Percentiles rank a stretch among this genome's conserved stretches.
Conservation (phyloP, 2,888 invertebrate species). For the Polydesmus complanatus region DNA sequence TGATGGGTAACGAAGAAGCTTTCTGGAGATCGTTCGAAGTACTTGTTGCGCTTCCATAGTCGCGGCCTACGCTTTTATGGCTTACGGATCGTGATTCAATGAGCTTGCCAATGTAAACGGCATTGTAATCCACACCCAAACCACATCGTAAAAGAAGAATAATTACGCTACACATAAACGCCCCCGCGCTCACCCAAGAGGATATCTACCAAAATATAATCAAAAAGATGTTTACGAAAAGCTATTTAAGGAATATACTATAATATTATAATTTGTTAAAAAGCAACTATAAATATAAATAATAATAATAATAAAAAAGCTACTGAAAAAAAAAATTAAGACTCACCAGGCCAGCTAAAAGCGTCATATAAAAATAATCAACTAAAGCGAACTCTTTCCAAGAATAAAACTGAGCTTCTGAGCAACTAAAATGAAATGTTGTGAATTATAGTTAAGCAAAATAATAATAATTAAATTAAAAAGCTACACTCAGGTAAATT, state of each 20-base stretch:
- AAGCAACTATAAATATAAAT: background rate
- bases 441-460: background rate
- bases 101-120: background rate
- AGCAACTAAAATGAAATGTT: slow-evolving; percentile 1
- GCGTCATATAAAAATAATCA: background rate
- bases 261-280: too few relatives aligned
- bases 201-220: too few relatives aligned
- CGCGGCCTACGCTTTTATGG: background rate
- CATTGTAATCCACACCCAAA: slow-evolving; percentile 1
- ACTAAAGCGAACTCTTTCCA: background rate
- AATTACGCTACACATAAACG: background rate
- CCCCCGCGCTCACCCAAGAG: background rate
- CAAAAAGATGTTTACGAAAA: too few relatives aligned
- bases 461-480: too few relatives aligned
- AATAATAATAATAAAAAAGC: too few relatives aligned
- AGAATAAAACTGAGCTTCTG: background rate
- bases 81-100: background rate
- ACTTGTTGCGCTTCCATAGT: background rate
- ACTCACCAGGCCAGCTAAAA: background rate
- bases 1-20: background rate
- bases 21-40: background rate
- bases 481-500: too few relatives aligned
- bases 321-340: too few relatives aligned
- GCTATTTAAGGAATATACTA: too few relatives aligned
- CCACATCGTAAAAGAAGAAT: slow-evolving; percentile 1